Evolutionary conservation across 2,113 vertebrate species (phyloP).

Genomic region (Brevimyrus niger): DNA sequence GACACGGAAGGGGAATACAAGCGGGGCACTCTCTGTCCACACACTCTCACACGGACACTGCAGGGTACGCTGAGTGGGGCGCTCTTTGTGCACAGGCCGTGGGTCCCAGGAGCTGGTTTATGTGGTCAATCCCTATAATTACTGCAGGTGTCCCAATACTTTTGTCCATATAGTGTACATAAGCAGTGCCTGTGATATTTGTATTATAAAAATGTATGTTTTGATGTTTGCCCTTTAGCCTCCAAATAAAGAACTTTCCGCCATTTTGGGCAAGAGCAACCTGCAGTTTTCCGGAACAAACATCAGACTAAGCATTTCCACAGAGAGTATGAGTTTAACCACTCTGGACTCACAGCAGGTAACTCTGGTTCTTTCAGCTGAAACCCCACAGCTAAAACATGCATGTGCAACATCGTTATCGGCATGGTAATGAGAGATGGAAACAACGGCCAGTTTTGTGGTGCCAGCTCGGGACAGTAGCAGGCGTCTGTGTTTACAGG

Average conservation of each 20-base stretch:
- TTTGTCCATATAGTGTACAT: not conserved
- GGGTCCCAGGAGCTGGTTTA: slow-evolving; percentile 41
- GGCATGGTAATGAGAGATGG: not conserved
- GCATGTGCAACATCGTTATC: not conserved
- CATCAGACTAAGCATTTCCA: slow-evolving; percentile 77
- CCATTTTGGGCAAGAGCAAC: slow-evolving; percentile 83
- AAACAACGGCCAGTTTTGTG: not conserved
- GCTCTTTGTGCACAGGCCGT: not conserved
- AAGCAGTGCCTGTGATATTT: not conserved
- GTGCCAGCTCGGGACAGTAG: not conserved
- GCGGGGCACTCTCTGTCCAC: no score
- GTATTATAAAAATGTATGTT: not conserved
- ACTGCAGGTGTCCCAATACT: not conserved
- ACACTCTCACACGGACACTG: slow-evolving; percentile 25
- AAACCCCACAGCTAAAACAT: not conserved
- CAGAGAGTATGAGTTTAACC: slow-evolving; percentile 72
- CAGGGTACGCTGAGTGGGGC: slow-evolving; percentile 57
- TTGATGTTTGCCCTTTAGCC: slow-evolving; percentile 59
- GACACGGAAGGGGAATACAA: slow-evolving; percentile 64
- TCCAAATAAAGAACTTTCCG: slow-evolving; percentile 67
- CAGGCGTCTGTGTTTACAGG: not conserved
- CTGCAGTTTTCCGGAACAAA: slow-evolving; percentile 82
- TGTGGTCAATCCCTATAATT: not conserved
- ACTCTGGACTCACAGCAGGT: slow-evolving; percentile 77
- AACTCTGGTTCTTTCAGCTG: slow-evolving; percentile 28